phyloP scores from a whole-genome alignment of 2,113 vertebrate species.

The Corynorhinus townsendii region DNA sequence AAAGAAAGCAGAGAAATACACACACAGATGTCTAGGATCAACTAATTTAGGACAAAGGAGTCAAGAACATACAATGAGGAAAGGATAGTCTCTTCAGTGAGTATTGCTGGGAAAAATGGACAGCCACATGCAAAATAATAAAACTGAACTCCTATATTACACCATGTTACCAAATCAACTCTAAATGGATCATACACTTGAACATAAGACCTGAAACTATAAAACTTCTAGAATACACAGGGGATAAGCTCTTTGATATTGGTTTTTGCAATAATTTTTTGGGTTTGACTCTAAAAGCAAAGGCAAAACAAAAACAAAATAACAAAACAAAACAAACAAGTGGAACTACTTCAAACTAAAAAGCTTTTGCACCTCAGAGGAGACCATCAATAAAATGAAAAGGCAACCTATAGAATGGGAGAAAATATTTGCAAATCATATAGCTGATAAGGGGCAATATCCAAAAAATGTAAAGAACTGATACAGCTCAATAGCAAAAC shows the following conservation, averaged over 20 bases:
- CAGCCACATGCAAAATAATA: neutral
- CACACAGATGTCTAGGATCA: neutral
- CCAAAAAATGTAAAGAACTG: neutral
- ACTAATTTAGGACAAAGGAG: neutral
- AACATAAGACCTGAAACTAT: neutral
- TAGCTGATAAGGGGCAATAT: neutral
- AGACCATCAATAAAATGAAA: neutral
- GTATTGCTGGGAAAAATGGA: neutral
- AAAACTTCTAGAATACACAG: neutral
- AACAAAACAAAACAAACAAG: neutral
- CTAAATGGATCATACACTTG: neutral
- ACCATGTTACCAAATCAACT: neutral
- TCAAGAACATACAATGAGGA: neutral
- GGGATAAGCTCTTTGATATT: neutral
- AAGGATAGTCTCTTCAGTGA: neutral
- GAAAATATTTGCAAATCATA: neutral
- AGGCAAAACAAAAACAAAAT: neutral
- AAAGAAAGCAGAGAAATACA: neutral
- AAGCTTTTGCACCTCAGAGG: neutral
- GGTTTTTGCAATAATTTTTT: neutral
- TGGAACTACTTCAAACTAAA: neutral
- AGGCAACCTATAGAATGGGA: neutral
- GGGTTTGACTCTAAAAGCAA: neutral
- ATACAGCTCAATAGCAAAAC: neutral
- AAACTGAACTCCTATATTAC: neutral